phyloP scores from a whole-genome alignment of 2,797 vertebrate genomes.

The Staurois parvus region DNA sequence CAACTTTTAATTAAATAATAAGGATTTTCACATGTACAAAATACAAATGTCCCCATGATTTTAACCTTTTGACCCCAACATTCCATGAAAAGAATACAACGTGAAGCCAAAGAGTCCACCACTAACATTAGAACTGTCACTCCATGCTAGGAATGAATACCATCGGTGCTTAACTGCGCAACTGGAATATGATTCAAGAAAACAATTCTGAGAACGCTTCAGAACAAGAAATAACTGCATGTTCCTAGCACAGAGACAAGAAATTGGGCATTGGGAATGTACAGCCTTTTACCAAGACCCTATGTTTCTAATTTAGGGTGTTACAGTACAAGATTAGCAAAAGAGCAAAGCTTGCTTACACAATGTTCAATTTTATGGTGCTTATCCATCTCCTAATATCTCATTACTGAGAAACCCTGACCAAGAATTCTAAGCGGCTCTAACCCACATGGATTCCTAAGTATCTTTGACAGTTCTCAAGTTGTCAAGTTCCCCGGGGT shows the following conservation, averaged over 20 bases:
- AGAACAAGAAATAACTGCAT: constrained; percentile 27
- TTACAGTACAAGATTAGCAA: background rate
- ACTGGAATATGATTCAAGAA: background rate
- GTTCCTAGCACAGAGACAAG: constrained; percentile 1
- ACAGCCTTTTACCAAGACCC: background rate
- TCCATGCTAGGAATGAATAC: background rate
- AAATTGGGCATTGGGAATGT: background rate
- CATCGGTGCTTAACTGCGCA: background rate
- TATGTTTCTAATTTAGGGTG: constrained; percentile 38
- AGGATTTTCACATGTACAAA: background rate
- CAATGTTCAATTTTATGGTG: constrained; percentile 13
- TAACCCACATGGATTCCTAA: constrained; percentile 1
- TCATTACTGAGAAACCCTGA: constrained; percentile 11
- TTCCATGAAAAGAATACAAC: background rate
- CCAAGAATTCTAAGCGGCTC: background rate
- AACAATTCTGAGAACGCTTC: constrained; percentile 24
- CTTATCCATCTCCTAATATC: constrained; percentile 10
- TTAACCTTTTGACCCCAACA: background rate
- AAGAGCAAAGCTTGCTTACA: constrained; percentile 8
- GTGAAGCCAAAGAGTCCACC: background rate
- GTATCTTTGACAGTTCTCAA: background rate
- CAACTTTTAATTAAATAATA: too few relatives aligned
- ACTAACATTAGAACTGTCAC: background rate
- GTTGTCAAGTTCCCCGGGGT: background rate
- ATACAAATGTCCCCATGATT: background rate